Conservation (phyloP, 2,888 invertebrate species). For the Leptarthrus brevirostris region DNA sequence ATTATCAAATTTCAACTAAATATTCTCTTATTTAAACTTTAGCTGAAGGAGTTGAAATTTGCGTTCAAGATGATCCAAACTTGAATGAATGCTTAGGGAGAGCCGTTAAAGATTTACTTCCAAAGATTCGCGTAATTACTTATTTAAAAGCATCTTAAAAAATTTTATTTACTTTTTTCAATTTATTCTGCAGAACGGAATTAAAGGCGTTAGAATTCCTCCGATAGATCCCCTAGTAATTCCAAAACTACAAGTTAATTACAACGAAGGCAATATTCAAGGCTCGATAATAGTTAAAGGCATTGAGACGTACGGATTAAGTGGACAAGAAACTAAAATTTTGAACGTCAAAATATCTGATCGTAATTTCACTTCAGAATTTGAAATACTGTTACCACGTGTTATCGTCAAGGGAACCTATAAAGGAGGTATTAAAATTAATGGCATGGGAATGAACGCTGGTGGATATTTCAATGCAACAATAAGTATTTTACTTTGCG, state of each 20-base stretch:
- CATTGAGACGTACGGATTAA: constrained; percentile 70
- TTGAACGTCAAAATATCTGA: constrained; percentile 71
- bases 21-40: constrained; percentile 51
- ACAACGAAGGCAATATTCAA: constrained; percentile 60
- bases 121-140: constrained; percentile 60
- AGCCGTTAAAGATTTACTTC: constrained; percentile 70
- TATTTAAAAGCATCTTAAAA: background rate
- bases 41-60: constrained; percentile 71
- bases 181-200: constrained; percentile 59
- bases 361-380: constrained; percentile 71
- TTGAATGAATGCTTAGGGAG: constrained; percentile 72
- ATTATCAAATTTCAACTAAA: too few species aligned
- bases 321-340: constrained; percentile 69
- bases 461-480: constrained; percentile 71
- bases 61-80: constrained; percentile 70
- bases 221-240: constrained; percentile 63
- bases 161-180: background rate
- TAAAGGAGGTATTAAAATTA: constrained; percentile 73
- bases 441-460: constrained; percentile 72
- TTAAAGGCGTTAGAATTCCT: constrained; percentile 62
- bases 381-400: constrained; percentile 71
- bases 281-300: constrained; percentile 68
- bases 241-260: constrained; percentile 60
- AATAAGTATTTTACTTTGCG: constrained; percentile 64
- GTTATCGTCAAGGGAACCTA: constrained; percentile 71